A percentile compares a stretch with the other conserved stretches of the same genome.
Conservation (phyloP, 2,888 invertebrate species). For the Autographa pulchrina region DNA sequence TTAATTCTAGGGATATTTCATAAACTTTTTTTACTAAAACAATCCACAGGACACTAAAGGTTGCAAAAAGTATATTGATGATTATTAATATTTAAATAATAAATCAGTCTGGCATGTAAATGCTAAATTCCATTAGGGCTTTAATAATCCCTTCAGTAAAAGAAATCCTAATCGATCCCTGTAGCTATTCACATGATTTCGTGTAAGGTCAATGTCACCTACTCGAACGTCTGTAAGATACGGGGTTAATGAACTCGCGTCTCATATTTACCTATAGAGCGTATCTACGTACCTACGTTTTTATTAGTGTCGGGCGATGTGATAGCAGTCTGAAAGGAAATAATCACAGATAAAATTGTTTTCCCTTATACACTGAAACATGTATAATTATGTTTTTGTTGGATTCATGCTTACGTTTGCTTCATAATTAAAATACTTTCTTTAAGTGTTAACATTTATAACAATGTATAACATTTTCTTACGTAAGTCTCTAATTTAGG, state of each 20-base stretch:
- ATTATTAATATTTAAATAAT: not conserved
- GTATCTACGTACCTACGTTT: slow-evolving; percentile 26
- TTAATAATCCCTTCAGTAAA: not conserved
- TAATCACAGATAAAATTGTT: slow-evolving; percentile 34
- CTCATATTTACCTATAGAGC: slow-evolving; percentile 51
- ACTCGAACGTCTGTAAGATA: slow-evolving; percentile 62
- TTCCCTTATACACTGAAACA: slow-evolving; percentile 8
- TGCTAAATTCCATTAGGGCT: not conserved
- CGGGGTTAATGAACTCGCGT: slow-evolving; percentile 62
- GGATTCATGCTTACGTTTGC: not conserved
- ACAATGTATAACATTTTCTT: no score
- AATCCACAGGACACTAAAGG: not conserved
- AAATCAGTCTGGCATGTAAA: not conserved
- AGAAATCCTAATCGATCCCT: slow-evolving; percentile 41
- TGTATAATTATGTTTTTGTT: not conserved
- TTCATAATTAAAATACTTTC: not conserved
- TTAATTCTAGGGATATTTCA: no score
- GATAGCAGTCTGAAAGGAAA: slow-evolving; percentile 28
- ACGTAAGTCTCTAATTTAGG: no score
- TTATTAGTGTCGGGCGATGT: slow-evolving; percentile 31
- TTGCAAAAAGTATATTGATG: not conserved
- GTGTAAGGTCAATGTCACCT: slow-evolving; percentile 71
- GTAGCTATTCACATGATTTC: slow-evolving; percentile 55
- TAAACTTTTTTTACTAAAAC: not conserved
- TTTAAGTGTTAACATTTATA: no score